Percentiles rank a stretch among this genome's conserved stretches.
Conservation (phyloP, 2,888 invertebrate species). For the Sceliomorpha sp. region DNA sequence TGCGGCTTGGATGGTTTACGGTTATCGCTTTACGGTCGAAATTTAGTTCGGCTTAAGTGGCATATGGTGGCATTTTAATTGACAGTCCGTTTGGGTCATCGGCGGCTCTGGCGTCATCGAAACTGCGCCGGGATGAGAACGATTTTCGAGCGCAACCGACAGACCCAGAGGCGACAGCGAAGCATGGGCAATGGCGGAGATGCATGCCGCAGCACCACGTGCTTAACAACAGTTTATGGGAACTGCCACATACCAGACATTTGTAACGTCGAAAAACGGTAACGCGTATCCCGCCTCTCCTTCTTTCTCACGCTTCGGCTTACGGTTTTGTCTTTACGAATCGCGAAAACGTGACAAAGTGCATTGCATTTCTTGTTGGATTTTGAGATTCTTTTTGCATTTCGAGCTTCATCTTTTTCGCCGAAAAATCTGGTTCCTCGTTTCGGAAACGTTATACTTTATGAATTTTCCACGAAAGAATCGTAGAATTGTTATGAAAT, state of each 20-base stretch:
- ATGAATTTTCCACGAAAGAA: too few relatives aligned
- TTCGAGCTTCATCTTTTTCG: too few relatives aligned
- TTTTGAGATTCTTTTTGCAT: too few relatives aligned
- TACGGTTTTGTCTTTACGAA: conserved; percentile 25
- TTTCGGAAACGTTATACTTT: too few relatives aligned
- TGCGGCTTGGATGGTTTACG: conserved; percentile 37
- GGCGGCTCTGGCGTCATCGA: conserved; percentile 60
- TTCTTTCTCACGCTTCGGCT: conserved; percentile 43
- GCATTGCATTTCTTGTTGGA: background rate
- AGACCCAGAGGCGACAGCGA: conserved; percentile 60
- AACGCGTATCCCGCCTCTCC: conserved; percentile 18
- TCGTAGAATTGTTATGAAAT: too few relatives aligned
- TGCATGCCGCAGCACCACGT: conserved; percentile 63
- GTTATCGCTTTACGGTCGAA: conserved; percentile 36
- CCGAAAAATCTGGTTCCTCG: too few relatives aligned
- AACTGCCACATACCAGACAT: conserved; percentile 64
- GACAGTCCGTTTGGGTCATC: conserved; percentile 75
- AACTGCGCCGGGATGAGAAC: conserved; percentile 40
- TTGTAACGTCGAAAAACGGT: conserved; percentile 45
- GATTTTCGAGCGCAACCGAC: conserved; percentile 26
- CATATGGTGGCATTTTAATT: conserved; percentile 76
- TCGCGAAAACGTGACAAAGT: background rate
- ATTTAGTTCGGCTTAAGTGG: conserved; percentile 67
- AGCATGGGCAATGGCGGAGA: conserved; percentile 43
- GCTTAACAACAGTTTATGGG: conserved; percentile 67